A percentile compares a stretch with the other conserved stretches of the same genome.
These are phyloP conservation scores for Malacoraja senta DNA, from an alignment of 2,797 vertebrate genomes.

Conservation along the genomic window DNA sequence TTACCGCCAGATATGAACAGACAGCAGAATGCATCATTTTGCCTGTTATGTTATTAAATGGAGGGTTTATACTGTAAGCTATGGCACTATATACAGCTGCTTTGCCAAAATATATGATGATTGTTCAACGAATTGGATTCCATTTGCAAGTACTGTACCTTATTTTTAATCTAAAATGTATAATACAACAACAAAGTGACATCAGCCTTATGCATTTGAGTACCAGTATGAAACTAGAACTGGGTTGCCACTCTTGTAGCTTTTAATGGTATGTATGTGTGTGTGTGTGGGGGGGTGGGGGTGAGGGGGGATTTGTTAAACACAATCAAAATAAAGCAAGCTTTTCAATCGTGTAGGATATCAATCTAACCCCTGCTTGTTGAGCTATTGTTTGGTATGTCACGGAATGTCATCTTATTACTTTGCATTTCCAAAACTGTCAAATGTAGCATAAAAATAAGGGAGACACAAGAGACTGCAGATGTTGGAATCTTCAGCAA, in stretches of 20 bases:
- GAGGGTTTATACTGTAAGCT: background rate
- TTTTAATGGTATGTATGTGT: background rate
- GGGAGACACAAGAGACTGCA: too few relatives aligned
- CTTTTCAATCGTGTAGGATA: background rate
- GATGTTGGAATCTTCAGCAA: too few relatives aligned
- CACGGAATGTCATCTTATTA: background rate
- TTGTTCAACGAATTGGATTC: background rate
- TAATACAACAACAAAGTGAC: background rate
- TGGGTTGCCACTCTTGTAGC: background rate
- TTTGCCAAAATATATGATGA: background rate
- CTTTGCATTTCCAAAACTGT: background rate
- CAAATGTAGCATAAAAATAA: background rate
- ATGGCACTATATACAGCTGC: background rate
- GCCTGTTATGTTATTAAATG: conserved; percentile 12
- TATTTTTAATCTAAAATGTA: conserved; percentile 15
- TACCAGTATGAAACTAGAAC: background rate
- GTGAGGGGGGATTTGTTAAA: background rate
- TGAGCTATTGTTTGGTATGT: background rate
- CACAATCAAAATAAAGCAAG: background rate
- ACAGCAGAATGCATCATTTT: conserved; percentile 5
- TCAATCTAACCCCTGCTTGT: background rate
- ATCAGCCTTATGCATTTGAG: background rate
- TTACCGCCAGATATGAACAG: background rate
- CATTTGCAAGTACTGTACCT: background rate
- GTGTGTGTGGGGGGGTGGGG: too few relatives aligned